Evolutionary conservation across 1,140 invertebrate species (phyloP).

Genomic region (Ericerus pela): DNA sequence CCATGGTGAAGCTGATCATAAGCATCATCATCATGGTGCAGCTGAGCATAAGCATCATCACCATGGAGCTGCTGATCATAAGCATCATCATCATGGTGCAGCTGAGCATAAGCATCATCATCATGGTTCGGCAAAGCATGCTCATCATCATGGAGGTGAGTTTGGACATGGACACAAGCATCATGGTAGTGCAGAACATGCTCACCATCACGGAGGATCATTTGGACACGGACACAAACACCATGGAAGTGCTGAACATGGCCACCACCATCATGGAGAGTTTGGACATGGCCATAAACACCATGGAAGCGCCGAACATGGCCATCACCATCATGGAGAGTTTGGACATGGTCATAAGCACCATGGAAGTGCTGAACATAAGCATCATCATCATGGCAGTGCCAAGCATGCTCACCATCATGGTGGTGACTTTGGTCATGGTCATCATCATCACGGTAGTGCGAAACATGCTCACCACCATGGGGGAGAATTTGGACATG

Average conservation of each 20-base stretch:
- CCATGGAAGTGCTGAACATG: slow-evolving; percentile 17
- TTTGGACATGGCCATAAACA: slow-evolving; percentile 17
- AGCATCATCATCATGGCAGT: slow-evolving; percentile 8
- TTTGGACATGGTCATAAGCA: slow-evolving; percentile 17
- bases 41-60: slow-evolving; percentile 17
- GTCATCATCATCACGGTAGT: slow-evolving; percentile 9
- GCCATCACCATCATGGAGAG: slow-evolving; percentile 13
- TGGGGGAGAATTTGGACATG: slow-evolving; percentile 17
- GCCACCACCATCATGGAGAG: slow-evolving; percentile 16
- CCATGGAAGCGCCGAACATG: slow-evolving; percentile 17
- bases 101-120: slow-evolving; percentile 18
- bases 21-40: slow-evolving; percentile 14
- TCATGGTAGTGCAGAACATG: slow-evolving; percentile 13
- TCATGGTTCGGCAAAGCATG: slow-evolving; percentile 9
- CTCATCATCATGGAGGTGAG: slow-evolving; percentile 17
- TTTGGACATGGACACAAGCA: slow-evolving; percentile 19
- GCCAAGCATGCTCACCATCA: slow-evolving; percentile 8
- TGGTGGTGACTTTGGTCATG: slow-evolving; percentile 13
- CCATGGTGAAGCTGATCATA: slow-evolving; percentile 14
- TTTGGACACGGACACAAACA: slow-evolving; percentile 19
- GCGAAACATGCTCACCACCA: slow-evolving; percentile 18
- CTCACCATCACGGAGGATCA: slow-evolving; percentile 8
- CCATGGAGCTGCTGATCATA: slow-evolving; percentile 15
- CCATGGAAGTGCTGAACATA: slow-evolving; percentile 11
- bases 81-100: slow-evolving; percentile 16